Conservation (phyloP, 2,888 invertebrate species). For the Thymelicus acteon region DNA sequence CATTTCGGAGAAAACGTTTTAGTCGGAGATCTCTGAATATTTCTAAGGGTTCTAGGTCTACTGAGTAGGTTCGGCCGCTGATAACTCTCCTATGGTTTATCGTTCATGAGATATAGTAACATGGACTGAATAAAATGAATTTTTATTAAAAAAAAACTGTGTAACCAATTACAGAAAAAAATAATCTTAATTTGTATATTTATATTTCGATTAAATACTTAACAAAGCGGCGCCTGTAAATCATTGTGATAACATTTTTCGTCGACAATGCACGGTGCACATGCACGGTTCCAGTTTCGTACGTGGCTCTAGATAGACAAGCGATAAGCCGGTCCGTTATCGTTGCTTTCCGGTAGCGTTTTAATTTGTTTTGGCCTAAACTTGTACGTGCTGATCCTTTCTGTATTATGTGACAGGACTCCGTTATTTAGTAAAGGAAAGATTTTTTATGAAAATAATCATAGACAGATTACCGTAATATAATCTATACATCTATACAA, state of each 20-base stretch:
- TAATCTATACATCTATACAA: too few species aligned
- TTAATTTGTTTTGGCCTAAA: slow-evolving; percentile 16
- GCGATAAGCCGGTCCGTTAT: slow-evolving; percentile 20
- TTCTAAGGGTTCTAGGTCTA: not conserved
- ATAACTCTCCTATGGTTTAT: too few species aligned
- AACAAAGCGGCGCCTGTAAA: not conserved
- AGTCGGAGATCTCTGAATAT: not conserved
- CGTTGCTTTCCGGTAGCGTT: slow-evolving; percentile 22
- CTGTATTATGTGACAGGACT: not conserved
- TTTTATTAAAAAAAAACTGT: too few species aligned
- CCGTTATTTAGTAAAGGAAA: too few species aligned
- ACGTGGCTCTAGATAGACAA: slow-evolving; percentile 21
- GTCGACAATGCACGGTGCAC: slow-evolving; percentile 25
- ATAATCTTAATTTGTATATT: not conserved
- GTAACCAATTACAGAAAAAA: not conserved
- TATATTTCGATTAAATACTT: not conserved
- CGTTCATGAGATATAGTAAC: too few species aligned
- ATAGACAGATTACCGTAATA: too few species aligned
- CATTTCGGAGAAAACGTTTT: not conserved
- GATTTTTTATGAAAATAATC: too few species aligned
- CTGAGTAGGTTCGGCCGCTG: too few species aligned
- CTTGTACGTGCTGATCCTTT: not conserved
- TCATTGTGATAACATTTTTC: slow-evolving; percentile 34
- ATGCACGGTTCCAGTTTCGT: slow-evolving; percentile 17
- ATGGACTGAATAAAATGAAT: too few species aligned